phyloP scores from a whole-genome alignment of 1,140 invertebrate genomes.

The Brachionus calyciflorus region DNA sequence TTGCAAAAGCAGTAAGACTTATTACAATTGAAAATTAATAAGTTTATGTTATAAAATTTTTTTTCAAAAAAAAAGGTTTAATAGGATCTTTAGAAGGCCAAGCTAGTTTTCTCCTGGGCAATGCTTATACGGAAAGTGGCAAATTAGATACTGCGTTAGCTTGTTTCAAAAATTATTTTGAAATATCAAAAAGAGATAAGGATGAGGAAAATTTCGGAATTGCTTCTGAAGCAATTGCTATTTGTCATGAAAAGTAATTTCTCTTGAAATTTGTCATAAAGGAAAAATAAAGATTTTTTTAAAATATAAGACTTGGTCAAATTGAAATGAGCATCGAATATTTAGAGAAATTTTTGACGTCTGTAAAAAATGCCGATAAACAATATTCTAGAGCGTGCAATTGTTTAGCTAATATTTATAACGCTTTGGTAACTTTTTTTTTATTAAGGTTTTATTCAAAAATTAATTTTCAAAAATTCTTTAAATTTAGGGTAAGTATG shows the following conservation, averaged over 20 bases:
- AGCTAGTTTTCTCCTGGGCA: constrained; percentile 28
- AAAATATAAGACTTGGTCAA: constrained; percentile 13
- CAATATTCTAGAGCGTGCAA: constrained; percentile 35
- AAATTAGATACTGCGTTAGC: constrained; percentile 33
- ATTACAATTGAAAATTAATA: background rate
- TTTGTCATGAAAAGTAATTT: constrained; percentile 43
- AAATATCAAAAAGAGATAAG: constrained; percentile 12
- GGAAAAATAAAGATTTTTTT: background rate
- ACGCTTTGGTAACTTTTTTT: background rate
- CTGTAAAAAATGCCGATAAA: constrained; percentile 9
- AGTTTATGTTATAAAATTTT: background rate
- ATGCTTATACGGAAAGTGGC: constrained; percentile 1
- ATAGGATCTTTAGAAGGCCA: constrained; percentile 40
- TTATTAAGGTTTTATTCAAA: background rate
- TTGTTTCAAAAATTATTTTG: constrained; percentile 1
- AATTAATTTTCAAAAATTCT: background rate
- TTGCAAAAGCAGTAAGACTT: constrained; percentile 2
- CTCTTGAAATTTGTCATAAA: background rate
- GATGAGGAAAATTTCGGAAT: constrained; percentile 33
- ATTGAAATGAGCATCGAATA: constrained; percentile 42
- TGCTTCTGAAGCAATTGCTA: constrained; percentile 38
- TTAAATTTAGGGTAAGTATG: constrained; percentile 37
- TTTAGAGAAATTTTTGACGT: constrained; percentile 36
- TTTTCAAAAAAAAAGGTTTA: constrained; percentile 1
- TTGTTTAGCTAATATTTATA: constrained; percentile 25